phyloP scores from a whole-genome alignment of 2,113 vertebrate genomes.

The Nycticorax nycticorax region DNA sequence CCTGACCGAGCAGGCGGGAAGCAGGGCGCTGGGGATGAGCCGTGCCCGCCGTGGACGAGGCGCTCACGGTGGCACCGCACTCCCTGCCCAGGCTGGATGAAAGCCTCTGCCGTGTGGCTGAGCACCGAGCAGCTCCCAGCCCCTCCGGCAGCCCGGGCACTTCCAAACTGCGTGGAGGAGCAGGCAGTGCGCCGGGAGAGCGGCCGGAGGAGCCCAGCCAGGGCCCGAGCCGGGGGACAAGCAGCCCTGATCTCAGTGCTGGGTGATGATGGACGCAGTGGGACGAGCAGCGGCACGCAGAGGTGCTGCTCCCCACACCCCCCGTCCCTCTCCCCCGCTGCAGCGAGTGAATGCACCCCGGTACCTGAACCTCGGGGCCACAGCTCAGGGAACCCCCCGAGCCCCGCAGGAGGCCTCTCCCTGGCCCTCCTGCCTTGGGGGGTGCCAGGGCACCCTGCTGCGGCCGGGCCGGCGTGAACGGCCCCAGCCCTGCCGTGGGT shows the following conservation, averaged over 20 bases:
- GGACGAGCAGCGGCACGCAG: neutral
- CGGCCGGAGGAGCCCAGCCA: no score
- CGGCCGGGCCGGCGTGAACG: fast-evolving
- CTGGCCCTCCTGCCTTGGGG: no score
- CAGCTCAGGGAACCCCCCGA: neutral
- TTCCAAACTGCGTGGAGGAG: neutral
- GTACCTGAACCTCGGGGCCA: neutral
- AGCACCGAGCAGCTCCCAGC: neutral
- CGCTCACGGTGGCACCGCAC: fast-evolving
- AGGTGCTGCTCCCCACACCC: neutral
- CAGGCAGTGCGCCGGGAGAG: neutral
- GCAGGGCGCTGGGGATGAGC: neutral
- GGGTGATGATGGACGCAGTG: neutral
- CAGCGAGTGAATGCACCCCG: neutral
- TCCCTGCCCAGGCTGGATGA: neutral
- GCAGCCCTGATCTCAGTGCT: neutral
- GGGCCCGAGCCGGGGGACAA: neutral
- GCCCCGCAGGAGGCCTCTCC: neutral
- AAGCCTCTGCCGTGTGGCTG: neutral
- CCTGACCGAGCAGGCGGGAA: fast-evolving
- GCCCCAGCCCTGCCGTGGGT: neutral
- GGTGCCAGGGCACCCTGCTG: neutral
- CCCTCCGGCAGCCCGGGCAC: neutral
- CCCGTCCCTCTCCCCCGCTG: neutral
- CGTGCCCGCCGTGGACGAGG: fast-evolving